Evolutionary conservation across 2,888 invertebrate genomes (phyloP).

Genomic region (Seira musarum): DNA sequence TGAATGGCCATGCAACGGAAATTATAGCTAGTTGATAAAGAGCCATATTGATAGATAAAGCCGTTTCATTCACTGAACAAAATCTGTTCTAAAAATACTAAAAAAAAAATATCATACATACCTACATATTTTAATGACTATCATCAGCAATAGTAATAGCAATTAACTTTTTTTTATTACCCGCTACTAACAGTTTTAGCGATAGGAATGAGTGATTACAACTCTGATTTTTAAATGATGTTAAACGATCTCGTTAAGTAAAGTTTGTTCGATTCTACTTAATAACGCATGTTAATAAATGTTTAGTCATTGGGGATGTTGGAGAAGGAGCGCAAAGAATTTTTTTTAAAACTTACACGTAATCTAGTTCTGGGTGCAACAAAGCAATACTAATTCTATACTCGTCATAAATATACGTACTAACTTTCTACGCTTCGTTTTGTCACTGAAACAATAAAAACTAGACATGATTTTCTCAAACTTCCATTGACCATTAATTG

Average conservation of each 20-base stretch:
- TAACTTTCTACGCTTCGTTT: neutral
- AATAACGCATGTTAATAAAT: neutral
- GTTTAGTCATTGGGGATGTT: neutral
- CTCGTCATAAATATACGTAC: neutral
- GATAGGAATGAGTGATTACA: no score
- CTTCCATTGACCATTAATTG: no score
- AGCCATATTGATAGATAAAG: neutral
- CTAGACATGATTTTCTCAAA: neutral
- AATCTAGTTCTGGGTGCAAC: neutral
- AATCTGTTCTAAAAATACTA: no score
- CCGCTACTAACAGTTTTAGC: no score
- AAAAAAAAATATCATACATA: no score
- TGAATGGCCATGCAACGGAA: slow-evolving; percentile 47
- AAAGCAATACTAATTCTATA: neutral
- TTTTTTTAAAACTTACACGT: neutral
- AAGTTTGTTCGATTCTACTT: neutral
- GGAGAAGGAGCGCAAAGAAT: slow-evolving; percentile 1
- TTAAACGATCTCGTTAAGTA: slow-evolving; percentile 35
- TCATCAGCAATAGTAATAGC: no score
- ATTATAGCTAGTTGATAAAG: slow-evolving; percentile 7
- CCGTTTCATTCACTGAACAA: no score
- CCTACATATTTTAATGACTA: neutral
- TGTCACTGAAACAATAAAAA: neutral
- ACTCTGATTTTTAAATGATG: slow-evolving; percentile 13
- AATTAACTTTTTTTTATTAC: neutral